Conservation (phyloP, 1,140 invertebrate species). For the Andrena cerasifolii region DNA sequence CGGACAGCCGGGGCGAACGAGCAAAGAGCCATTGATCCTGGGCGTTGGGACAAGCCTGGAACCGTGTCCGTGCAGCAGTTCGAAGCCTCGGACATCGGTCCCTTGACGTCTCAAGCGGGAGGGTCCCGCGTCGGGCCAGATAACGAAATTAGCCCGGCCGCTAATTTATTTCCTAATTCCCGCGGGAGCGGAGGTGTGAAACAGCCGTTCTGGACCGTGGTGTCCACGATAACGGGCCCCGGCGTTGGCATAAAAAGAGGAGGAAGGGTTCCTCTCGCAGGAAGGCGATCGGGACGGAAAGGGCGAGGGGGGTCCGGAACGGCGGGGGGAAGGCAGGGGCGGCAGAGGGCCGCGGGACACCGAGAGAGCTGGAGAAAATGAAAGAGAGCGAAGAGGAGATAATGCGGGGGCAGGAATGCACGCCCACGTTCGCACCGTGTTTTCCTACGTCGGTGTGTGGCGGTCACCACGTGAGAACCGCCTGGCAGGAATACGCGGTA, state of each 20-base stretch:
- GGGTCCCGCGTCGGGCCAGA: constrained; percentile 74
- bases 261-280: constrained; percentile 41
- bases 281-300: constrained; percentile 37
- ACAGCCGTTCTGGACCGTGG: constrained; percentile 78
- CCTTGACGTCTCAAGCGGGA: constrained; percentile 76
- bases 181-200: constrained; percentile 81
- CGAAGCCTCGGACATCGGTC: constrained; percentile 59
- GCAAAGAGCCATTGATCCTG: constrained; percentile 59
- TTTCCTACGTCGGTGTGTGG: constrained; percentile 75
- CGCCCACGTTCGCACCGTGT: constrained; percentile 78
- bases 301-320: constrained; percentile 21
- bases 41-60: constrained; percentile 52
- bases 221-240: constrained; percentile 66
- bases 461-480: constrained; percentile 74
- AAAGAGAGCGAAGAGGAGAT: constrained; percentile 69
- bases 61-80: constrained; percentile 55
- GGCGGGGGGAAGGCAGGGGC: constrained; percentile 52
- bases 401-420: constrained; percentile 79
- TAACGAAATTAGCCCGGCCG: constrained; percentile 81
- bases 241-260: constrained; percentile 60
- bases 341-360: neutral
- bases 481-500: constrained; percentile 74
- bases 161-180: constrained; percentile 82
- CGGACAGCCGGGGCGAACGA: constrained; percentile 5
- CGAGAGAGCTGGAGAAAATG: constrained; percentile 36